A percentile compares a stretch with the other conserved stretches of the same genome.
These are phyloP conservation scores for Troides helena DNA, from an alignment of 2,888 invertebrate genomes.

Conservation along the genomic window DNA sequence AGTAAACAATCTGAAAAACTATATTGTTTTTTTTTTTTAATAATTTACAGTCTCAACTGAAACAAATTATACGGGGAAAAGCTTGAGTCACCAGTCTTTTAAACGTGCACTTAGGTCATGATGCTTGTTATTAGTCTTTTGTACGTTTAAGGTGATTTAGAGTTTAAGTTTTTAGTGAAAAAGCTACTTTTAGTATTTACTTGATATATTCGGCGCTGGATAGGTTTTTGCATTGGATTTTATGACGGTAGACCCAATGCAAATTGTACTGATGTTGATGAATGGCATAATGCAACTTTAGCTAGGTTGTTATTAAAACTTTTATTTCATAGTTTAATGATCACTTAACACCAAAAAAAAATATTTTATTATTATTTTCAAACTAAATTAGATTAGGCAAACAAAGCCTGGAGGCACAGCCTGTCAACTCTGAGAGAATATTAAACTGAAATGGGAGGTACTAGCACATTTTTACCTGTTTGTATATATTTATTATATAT, in stretches of 20 bases:
- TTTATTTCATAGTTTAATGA: no score
- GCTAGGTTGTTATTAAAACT: no score
- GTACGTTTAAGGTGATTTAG: neutral
- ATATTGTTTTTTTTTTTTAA: neutral
- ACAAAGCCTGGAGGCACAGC: no score
- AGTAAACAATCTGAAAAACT: neutral
- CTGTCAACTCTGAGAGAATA: no score
- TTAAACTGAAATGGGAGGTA: no score
- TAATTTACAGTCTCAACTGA: constrained; percentile 1
- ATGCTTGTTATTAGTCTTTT: neutral
- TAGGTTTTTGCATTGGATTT: neutral
- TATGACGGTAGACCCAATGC: neutral
- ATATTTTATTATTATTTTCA: no score
- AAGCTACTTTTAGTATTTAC: neutral
- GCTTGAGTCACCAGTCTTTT: constrained; percentile 15
- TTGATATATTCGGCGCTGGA: neutral
- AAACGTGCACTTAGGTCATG: constrained; percentile 8
- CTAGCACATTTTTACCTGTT: no score
- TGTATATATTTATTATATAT: no score
- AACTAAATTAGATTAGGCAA: no score
- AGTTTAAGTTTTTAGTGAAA: neutral
- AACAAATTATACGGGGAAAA: constrained; percentile 14
- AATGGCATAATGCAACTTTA: no score
- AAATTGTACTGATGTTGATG: no score
- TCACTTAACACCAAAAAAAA: no score